Conservation (phyloP, 2,888 invertebrate genomes). For the Taphrorychus bicolor region DNA sequence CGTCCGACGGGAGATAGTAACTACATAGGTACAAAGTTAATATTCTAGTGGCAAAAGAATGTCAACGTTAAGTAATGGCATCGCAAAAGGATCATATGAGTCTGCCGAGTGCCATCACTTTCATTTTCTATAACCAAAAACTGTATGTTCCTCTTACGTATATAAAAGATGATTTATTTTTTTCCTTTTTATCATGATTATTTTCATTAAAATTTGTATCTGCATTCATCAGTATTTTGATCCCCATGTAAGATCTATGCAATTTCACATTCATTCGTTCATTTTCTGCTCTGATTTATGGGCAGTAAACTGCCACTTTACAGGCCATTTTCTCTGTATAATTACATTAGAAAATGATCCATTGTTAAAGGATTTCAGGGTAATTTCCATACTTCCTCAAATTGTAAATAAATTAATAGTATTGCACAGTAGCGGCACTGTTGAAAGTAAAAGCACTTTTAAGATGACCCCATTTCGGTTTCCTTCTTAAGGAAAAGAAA, state of each 20-base stretch:
- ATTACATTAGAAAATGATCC: conserved; percentile 13
- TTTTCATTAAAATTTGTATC: neutral
- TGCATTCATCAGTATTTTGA: too few species aligned
- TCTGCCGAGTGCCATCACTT: too few species aligned
- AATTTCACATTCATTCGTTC: too few species aligned
- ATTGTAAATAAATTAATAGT: conserved; percentile 20
- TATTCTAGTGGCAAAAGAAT: too few species aligned
- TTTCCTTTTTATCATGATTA: neutral
- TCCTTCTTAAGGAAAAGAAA: neutral
- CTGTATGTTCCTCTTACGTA: too few species aligned
- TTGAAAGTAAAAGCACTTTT: conserved; percentile 15
- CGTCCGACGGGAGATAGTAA: too few species aligned
- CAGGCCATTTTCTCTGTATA: conserved; percentile 8
- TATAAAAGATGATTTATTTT: neutral
- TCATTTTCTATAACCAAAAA: too few species aligned
- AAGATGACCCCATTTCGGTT: conserved; percentile 2
- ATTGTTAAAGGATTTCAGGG: conserved; percentile 20
- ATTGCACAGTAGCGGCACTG: conserved; percentile 5
- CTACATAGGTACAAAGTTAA: too few species aligned
- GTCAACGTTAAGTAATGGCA: too few species aligned
- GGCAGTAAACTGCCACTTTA: neutral
- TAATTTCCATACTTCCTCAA: conserved; percentile 31
- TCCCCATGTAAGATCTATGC: too few species aligned
- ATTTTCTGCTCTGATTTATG: too few species aligned
- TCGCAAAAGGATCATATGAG: too few species aligned